Conservation (phyloP, 2,888 invertebrate genomes). For the Anthophora plumipes region DNA sequence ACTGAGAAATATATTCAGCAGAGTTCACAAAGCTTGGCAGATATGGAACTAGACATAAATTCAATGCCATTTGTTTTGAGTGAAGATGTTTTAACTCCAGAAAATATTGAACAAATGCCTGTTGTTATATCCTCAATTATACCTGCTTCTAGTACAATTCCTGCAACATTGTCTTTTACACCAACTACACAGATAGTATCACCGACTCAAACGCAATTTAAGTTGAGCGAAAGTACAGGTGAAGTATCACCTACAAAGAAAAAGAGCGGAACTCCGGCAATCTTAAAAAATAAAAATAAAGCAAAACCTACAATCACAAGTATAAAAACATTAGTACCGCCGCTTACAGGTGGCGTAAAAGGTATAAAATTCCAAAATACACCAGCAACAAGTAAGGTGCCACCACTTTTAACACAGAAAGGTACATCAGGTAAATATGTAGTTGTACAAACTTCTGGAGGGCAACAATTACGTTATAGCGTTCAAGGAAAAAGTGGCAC, state of each 20-base stretch:
- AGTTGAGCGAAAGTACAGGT: conserved; percentile 53
- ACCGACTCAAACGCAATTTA: conserved; percentile 67
- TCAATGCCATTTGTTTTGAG: conserved; percentile 91
- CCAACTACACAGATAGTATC: conserved; percentile 72
- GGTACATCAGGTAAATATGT: conserved; percentile 80
- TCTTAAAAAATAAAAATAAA: conserved; percentile 81
- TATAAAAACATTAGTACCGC: conserved; percentile 81
- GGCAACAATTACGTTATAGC: conserved; percentile 79
- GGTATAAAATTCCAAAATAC: conserved; percentile 78
- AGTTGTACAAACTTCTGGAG: conserved; percentile 80
- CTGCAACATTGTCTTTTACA: conserved; percentile 69
- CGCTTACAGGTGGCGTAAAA: conserved; percentile 78
- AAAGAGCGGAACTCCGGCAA: conserved; percentile 80
- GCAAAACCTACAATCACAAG: conserved; percentile 82
- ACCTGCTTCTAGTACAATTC: conserved; percentile 65
- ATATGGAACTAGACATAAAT: conserved; percentile 88
- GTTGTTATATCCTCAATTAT: conserved; percentile 85
- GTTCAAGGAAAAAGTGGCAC: conserved; percentile 77
- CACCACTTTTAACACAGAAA: conserved; percentile 75
- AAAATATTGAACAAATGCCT: conserved; percentile 89
- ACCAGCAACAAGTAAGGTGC: conserved; percentile 69
- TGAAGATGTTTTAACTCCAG: conserved; percentile 89
- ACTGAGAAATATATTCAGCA: conserved; percentile 79
- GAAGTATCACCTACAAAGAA: conserved; percentile 75
- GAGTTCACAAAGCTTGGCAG: conserved; percentile 78